Evolutionary conservation across 1,140 invertebrate species (phyloP).

Genomic region (Procambarus clarkii): DNA sequence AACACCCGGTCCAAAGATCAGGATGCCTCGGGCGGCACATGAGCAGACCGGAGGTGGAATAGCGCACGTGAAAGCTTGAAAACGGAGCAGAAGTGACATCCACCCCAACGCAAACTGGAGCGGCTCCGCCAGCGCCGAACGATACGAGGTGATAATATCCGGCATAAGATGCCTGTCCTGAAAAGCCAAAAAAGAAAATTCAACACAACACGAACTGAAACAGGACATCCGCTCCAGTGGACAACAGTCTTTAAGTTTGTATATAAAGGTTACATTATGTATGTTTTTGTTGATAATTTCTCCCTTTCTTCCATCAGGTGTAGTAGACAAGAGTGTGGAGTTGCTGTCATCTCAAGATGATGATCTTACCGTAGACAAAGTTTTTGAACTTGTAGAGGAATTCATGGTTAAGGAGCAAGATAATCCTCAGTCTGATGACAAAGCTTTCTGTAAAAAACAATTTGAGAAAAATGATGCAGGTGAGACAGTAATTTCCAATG

Average conservation of each 20-base stretch:
- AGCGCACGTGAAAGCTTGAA: no score
- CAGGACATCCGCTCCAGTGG: no score
- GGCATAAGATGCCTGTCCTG: no score
- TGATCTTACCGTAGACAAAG: not conserved
- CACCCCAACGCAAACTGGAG: no score
- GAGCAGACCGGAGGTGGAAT: no score
- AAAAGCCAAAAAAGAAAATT: no score
- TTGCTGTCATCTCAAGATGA: conserved; percentile 23
- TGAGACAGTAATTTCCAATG: not conserved
- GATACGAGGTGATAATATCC: no score
- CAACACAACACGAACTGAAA: no score
- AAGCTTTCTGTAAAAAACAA: not conserved
- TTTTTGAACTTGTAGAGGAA: conserved; percentile 11
- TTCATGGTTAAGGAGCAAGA: not conserved
- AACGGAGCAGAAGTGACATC: no score
- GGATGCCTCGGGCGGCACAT: no score
- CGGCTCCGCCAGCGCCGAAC: no score
- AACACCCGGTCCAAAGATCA: no score
- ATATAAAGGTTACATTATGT: not conserved
- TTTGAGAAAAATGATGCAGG: not conserved
- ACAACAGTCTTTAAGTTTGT: not conserved
- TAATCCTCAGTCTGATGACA: conserved; percentile 11
- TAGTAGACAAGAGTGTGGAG: conserved; percentile 40
- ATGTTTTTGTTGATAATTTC: not conserved
- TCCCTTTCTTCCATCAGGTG: conserved; percentile 8